Conservation (phyloP, 1,140 invertebrate genomes). For the Solenopsis invicta region DNA sequence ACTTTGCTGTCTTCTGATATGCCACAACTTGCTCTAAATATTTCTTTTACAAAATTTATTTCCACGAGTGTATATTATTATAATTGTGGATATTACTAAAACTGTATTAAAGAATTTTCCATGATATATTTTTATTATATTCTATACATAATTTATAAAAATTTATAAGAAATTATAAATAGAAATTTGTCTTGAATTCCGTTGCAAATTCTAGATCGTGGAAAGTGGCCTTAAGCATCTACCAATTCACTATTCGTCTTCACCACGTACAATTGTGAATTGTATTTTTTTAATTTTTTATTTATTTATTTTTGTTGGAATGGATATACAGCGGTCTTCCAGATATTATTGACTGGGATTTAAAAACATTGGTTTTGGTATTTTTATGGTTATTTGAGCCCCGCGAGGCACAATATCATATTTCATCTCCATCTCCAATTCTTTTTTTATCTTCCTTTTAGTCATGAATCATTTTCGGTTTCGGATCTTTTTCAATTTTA, state of each 20-base stretch:
- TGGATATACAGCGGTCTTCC: background rate
- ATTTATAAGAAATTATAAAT: too few relatives aligned
- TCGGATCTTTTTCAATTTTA: slow-evolving; percentile 38
- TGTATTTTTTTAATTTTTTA: background rate
- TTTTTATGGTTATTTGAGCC: slow-evolving; percentile 25
- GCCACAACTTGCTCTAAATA: too few relatives aligned
- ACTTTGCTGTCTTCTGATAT: too few relatives aligned
- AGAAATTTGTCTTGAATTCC: too few relatives aligned
- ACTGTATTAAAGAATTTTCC: too few relatives aligned
- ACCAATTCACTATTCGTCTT: background rate
- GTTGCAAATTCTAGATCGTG: too few relatives aligned
- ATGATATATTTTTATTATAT: too few relatives aligned
- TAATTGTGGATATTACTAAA: too few relatives aligned
- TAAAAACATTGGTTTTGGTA: slow-evolving; percentile 44
- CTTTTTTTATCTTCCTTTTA: slow-evolving; percentile 22
- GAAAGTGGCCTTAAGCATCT: too few relatives aligned
- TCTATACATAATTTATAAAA: too few relatives aligned
- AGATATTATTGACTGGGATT: slow-evolving; percentile 24
- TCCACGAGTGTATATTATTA: too few relatives aligned
- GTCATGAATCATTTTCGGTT: slow-evolving; percentile 40
- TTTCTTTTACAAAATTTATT: too few relatives aligned
- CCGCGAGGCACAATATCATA: slow-evolving; percentile 22
- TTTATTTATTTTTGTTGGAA: background rate
- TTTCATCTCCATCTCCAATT: slow-evolving; percentile 18
- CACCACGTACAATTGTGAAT: background rate